These are phyloP conservation scores for Pentamera pediparva DNA, from an alignment of 53 echinoderm and acorn worm species.

Conservation along the genomic window DNA sequence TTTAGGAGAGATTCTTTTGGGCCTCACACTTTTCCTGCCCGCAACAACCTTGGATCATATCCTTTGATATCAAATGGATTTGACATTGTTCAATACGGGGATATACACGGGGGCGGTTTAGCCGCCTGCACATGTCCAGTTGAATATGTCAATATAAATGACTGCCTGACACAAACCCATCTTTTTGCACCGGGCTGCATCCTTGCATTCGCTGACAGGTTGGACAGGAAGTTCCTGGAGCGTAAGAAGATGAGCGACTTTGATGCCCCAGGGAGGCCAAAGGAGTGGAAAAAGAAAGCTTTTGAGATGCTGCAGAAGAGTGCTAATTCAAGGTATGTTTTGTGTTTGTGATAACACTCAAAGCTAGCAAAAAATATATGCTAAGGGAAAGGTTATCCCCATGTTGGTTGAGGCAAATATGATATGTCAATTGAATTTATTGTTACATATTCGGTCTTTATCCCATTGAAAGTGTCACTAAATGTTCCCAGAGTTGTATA, in stretches of 20 bases:
- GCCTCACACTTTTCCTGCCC: too few species aligned
- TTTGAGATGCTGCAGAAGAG: slow-evolving; percentile 2
- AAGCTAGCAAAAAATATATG: too few species aligned
- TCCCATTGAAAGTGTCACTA: neutral
- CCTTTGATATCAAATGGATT: too few species aligned
- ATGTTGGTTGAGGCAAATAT: neutral
- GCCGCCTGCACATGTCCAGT: too few species aligned
- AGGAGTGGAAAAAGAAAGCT: slow-evolving; percentile 67
- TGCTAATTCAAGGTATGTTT: slow-evolving; percentile 7
- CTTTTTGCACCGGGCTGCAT: neutral
- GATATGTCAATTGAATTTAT: neutral
- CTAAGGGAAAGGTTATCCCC: too few species aligned
- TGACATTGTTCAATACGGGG: too few species aligned
- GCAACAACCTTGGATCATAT: too few species aligned
- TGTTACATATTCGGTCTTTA: neutral
- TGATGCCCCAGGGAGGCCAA: slow-evolving; percentile 81
- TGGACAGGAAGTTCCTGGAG: slow-evolving; percentile 87
- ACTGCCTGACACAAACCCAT: neutral
- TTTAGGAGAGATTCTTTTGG: too few species aligned
- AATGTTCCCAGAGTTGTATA: too few species aligned
- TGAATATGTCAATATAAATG: too few species aligned
- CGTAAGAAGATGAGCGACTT: slow-evolving; percentile 91
- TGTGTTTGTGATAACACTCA: too few species aligned
- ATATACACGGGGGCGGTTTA: too few species aligned
- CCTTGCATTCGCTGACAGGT: slow-evolving; percentile 24